Conservation (phyloP, 2,888 invertebrate genomes). For the Thera britannica region DNA sequence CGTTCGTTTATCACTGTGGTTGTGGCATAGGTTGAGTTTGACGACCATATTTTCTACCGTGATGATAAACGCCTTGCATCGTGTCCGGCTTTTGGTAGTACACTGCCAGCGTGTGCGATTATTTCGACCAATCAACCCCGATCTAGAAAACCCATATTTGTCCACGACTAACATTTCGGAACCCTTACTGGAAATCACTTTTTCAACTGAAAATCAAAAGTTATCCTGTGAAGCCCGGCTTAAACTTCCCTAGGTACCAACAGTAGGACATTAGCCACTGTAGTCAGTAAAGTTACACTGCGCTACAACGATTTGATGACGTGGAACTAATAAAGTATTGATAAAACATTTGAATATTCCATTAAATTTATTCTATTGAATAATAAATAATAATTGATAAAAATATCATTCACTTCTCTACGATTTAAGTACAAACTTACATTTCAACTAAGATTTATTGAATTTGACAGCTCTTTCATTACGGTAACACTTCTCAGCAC, state of each 20-base stretch:
- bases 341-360: neutral
- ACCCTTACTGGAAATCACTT: slow-evolving; percentile 7
- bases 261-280: too few species aligned
- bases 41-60: slow-evolving; percentile 27
- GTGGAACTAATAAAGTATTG: too few species aligned
- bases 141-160: slow-evolving; percentile 24
- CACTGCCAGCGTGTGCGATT: slow-evolving; percentile 26
- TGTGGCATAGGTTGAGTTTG: slow-evolving; percentile 12
- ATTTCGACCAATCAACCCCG: slow-evolving; percentile 1
- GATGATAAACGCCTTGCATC: slow-evolving; percentile 37
- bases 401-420: neutral
- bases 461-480: neutral
- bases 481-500: neutral
- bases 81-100: slow-evolving; percentile 28
- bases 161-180: slow-evolving; percentile 21
- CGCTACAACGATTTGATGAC: too few species aligned
- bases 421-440: slow-evolving; percentile 1
- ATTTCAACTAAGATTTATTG: neutral
- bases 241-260: too few species aligned
- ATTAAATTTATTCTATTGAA: neutral
- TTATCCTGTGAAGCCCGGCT: neutral
- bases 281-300: too few species aligned
- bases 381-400: neutral
- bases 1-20: slow-evolving; percentile 6
- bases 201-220: slow-evolving; percentile 7